Percentiles rank a stretch among this genome's conserved stretches.
Evolutionary conservation across 2,888 invertebrate species (phyloP).

Genomic region (Empis stercorea): DNA sequence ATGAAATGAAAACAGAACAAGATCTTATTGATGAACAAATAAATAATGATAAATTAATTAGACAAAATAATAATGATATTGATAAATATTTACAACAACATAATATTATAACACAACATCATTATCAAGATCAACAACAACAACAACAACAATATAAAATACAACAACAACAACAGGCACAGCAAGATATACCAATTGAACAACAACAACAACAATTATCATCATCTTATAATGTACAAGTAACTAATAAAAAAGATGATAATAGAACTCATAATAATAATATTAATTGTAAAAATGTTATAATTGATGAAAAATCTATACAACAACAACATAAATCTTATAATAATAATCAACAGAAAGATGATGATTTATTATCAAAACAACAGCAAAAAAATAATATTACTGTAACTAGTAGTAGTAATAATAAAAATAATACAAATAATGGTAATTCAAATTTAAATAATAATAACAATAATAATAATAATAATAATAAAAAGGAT

Average conservation of each 20-base stretch:
- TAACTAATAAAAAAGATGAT: too few relatives aligned
- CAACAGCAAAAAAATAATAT: too few relatives aligned
- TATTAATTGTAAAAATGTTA: too few relatives aligned
- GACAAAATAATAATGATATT: neutral
- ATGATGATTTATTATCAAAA: too few relatives aligned
- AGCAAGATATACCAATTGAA: neutral
- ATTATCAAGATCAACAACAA: neutral
- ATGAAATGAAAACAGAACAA: constrained; percentile 13
- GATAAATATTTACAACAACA: too few relatives aligned
- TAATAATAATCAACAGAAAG: too few relatives aligned
- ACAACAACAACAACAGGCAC: neutral
- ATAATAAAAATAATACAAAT: constrained; percentile 8
- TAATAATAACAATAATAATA: constrained; percentile 3
- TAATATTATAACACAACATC: too few relatives aligned
- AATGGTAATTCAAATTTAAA: constrained; percentile 9
- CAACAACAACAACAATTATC: neutral
- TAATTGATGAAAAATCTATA: too few relatives aligned
- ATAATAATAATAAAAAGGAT: constrained; percentile 9
- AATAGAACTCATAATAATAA: too few relatives aligned
- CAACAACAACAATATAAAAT: neutral
- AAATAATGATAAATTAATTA: neutral
- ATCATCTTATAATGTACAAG: too few relatives aligned
- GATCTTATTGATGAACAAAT: constrained; percentile 13
- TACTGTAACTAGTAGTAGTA: neutral
- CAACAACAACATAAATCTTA: too few relatives aligned